Evolutionary conservation across 2,113 vertebrate species (phyloP).

Genomic region (Pseudorhombus dupliciocellatus): DNA sequence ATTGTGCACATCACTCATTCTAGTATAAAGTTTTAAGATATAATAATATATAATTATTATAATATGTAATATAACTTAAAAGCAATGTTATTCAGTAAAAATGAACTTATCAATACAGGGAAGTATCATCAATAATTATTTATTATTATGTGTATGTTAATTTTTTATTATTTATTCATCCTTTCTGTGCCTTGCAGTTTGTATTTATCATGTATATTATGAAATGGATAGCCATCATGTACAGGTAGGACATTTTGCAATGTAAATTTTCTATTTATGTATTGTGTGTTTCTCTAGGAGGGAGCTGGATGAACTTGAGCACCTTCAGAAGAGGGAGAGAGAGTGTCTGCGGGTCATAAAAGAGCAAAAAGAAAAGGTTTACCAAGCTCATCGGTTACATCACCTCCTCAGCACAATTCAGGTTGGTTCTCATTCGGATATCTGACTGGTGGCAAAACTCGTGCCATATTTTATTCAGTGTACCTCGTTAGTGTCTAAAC

Average conservation of each 20-base stretch:
- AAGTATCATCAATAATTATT: neutral
- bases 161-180: neutral
- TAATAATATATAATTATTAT: no score
- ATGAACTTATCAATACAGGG: no score
- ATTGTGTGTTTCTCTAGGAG: slow-evolving; percentile 74
- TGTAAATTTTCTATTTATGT: neutral
- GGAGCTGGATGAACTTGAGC: slow-evolving; percentile 83
- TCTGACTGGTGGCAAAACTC: neutral
- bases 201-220: neutral
- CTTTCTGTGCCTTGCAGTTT: neutral
- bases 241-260: neutral
- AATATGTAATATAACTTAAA: neutral
- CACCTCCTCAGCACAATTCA: slow-evolving; percentile 94
- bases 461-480: no score
- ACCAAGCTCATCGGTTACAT: slow-evolving; percentile 88
- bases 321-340: slow-evolving; percentile 82
- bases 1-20: neutral
- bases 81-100: neutral
- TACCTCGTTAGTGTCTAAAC: no score
- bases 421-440: slow-evolving; percentile 71
- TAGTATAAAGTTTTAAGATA: no score
- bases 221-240: neutral
- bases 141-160: neutral
- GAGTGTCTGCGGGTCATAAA: slow-evolving; percentile 76
- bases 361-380: slow-evolving; percentile 80